These are phyloP conservation scores for Ariolimax columbianus DNA, from an alignment of 2,888 invertebrate genomes.

Conservation along the genomic window DNA sequence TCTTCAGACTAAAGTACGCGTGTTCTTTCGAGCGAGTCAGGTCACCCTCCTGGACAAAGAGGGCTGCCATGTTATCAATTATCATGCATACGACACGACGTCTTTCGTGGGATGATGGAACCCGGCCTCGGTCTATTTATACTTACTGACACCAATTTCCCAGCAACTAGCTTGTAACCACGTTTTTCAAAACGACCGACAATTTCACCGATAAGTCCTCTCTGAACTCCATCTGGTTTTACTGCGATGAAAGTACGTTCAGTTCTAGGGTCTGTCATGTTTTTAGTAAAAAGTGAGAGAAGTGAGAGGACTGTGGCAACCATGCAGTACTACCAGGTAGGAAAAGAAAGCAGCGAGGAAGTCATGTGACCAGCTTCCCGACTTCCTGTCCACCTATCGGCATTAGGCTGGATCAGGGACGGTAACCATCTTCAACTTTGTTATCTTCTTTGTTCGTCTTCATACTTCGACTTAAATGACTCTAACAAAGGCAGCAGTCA, in stretches of 20 bases:
- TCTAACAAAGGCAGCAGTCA: too few species aligned
- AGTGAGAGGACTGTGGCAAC: slow-evolving; percentile 39
- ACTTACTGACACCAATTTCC: slow-evolving; percentile 90
- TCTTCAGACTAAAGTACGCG: too few species aligned
- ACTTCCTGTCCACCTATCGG: slow-evolving; percentile 4
- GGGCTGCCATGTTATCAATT: too few species aligned
- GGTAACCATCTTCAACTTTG: too few species aligned
- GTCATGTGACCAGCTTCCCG: background rate
- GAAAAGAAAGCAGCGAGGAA: background rate
- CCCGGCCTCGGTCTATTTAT: background rate
- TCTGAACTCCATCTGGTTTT: slow-evolving; percentile 98
- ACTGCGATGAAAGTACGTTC: slow-evolving; percentile 99
- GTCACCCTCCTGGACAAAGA: background rate
- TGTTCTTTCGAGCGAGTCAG: background rate
- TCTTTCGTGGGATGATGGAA: too few species aligned
- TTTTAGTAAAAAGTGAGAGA: slow-evolving; percentile 26
- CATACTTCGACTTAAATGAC: too few species aligned
- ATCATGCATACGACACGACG: too few species aligned
- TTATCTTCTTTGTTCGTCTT: too few species aligned
- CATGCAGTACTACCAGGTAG: background rate
- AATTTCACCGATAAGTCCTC: slow-evolving; percentile 96
- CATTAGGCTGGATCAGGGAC: background rate
- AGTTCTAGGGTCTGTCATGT: slow-evolving; percentile 82
- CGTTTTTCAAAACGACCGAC: slow-evolving; percentile 97
- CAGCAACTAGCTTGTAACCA: slow-evolving; percentile 96